Evolutionary conservation across 2,888 invertebrate species (phyloP).

Genomic region (Eupeodes latifasciatus): DNA sequence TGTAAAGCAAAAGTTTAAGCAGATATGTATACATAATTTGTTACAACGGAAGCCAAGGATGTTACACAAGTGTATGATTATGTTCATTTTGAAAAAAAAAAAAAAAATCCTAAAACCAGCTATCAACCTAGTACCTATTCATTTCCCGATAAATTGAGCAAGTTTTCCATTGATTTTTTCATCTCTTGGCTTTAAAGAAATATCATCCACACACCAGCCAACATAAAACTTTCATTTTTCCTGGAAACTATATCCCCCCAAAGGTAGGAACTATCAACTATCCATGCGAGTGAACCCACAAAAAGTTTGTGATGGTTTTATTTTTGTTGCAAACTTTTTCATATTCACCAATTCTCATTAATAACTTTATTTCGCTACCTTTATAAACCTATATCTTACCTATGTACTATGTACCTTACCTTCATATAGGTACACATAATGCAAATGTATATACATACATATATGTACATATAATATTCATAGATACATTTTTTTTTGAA

Average conservation of each 20-base stretch:
- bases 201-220: neutral
- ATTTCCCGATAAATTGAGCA: conserved; percentile 24
- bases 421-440: too few relatives aligned
- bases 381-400: too few relatives aligned
- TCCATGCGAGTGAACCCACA: neutral
- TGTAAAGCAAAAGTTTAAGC: too few relatives aligned
- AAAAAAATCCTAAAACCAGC: neutral
- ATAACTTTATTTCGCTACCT: conserved; percentile 20
- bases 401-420: too few relatives aligned
- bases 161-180: conserved; percentile 24
- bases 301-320: conserved; percentile 15
- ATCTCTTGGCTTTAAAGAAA: neutral
- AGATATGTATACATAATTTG: neutral
- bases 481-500: neutral
- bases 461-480: too few relatives aligned
- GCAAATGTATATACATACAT: too few relatives aligned
- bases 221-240: conserved; percentile 9
- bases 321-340: conserved; percentile 15
- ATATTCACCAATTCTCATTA: neutral
- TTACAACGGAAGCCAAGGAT: neutral
- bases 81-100: neutral
- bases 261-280: neutral
- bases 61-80: neutral
- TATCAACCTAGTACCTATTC: neutral
- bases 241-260: neutral